Percentiles rank a stretch among this genome's conserved stretches.
Evolutionary conservation across 2,888 invertebrate genomes (phyloP).

Genomic region (Heliconius sara): DNA sequence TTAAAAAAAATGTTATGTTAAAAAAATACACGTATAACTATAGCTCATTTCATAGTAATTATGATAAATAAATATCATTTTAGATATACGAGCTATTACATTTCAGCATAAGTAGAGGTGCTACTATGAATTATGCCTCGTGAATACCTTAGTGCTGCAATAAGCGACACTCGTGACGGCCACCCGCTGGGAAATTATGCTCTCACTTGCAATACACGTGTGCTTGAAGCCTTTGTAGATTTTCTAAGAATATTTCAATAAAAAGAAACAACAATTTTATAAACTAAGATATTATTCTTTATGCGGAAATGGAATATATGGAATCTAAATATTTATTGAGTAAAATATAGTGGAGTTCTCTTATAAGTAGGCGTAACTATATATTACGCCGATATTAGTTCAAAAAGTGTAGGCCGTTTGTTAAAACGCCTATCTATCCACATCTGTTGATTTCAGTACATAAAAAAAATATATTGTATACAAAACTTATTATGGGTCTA

Average conservation of each 20-base stretch:
- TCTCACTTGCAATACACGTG: slow-evolving; percentile 37
- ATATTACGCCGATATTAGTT: too few species aligned
- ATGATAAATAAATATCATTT: neutral
- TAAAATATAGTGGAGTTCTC: neutral
- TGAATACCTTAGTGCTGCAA: slow-evolving; percentile 39
- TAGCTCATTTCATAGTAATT: neutral
- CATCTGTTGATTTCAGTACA: too few species aligned
- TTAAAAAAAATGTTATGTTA: too few species aligned
- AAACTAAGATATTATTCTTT: neutral
- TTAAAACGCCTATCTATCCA: too few species aligned
- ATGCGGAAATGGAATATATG: neutral
- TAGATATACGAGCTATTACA: slow-evolving; percentile 1
- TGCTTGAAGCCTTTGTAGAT: slow-evolving; percentile 20
- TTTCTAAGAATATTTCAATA: slow-evolving; percentile 15
- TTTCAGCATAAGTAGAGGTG: slow-evolving; percentile 17
- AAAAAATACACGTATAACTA: neutral
- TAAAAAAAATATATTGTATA: neutral
- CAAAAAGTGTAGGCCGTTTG: too few species aligned
- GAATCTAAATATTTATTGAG: neutral
- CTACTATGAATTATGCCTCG: slow-evolving; percentile 21
- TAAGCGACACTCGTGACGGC: slow-evolving; percentile 31
- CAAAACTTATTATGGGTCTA: neutral
- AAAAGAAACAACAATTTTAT: neutral
- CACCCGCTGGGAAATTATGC: slow-evolving; percentile 42
- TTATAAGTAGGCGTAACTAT: too few species aligned